Evolutionary conservation across 2,888 invertebrate genomes (phyloP).

Genomic region (Ormyrus pomaceus): DNA sequence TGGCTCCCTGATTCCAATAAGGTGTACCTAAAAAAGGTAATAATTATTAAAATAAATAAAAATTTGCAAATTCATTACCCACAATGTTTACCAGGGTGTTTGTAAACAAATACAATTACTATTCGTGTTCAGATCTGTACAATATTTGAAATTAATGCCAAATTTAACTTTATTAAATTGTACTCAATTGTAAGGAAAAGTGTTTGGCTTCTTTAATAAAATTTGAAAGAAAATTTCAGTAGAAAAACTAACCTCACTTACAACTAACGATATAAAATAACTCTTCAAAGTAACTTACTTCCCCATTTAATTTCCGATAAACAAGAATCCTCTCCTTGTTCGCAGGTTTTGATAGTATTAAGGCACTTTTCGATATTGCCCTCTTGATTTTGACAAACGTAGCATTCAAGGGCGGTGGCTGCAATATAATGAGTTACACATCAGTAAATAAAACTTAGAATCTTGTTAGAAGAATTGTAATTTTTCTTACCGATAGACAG

Average conservation of each 20-base stretch:
- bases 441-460: neutral
- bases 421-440: slow-evolving; percentile 58
- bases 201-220: neutral
- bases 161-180: too few species aligned
- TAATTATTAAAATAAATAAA: neutral
- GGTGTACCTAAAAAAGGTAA: slow-evolving; percentile 81
- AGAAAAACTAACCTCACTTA: slow-evolving; percentile 45
- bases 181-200: neutral
- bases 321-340: slow-evolving; percentile 90
- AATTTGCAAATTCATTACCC: too few species aligned
- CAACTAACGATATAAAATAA: slow-evolving; percentile 11
- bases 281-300: slow-evolving; percentile 77
- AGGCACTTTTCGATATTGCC: slow-evolving; percentile 94
- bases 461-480: neutral
- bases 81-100: too few species aligned
- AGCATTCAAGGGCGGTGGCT: slow-evolving; percentile 90
- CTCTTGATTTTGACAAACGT: slow-evolving; percentile 95
- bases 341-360: slow-evolving; percentile 93
- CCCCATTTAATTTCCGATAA: slow-evolving; percentile 95
- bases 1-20: slow-evolving; percentile 94
- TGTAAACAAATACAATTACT: too few species aligned
- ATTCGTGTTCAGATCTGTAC: too few species aligned
- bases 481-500: slow-evolving; percentile 31
- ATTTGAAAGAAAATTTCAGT: neutral
- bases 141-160: too few species aligned